These are phyloP conservation scores for Lithobius niger DNA, from an alignment of 1,140 invertebrate species.

Conservation along the genomic window DNA sequence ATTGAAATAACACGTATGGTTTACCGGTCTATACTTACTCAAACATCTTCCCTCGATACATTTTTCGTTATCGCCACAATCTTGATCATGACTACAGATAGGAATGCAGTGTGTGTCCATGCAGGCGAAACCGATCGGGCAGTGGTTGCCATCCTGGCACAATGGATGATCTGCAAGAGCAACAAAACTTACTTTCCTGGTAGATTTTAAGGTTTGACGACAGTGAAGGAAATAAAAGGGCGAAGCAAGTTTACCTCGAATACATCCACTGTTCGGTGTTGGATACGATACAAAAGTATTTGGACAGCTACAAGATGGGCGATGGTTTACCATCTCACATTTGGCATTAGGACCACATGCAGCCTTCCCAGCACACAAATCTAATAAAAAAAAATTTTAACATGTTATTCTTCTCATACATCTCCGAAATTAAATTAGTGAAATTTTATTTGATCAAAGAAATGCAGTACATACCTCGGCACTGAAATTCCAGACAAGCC, in stretches of 20 bases:
- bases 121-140: conserved; percentile 49
- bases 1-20: neutral
- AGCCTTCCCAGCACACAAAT: conserved; percentile 43
- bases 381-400: conserved; percentile 1
- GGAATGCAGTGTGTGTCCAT: conserved; percentile 51
- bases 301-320: conserved; percentile 63
- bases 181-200: too few relatives aligned
- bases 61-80: conserved; percentile 66
- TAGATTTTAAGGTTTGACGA: neutral
- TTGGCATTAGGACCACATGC: conserved; percentile 71
- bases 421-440: neutral
- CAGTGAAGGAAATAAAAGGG: neutral
- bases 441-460: neutral
- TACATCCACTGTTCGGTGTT: conserved; percentile 55
- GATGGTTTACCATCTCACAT: conserved; percentile 64
- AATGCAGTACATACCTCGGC: conserved; percentile 24
- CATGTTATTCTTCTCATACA: neutral
- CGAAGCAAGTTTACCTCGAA: conserved; percentile 39
- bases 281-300: conserved; percentile 67
- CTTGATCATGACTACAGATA: conserved; percentile 54
- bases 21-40: conserved; percentile 48
- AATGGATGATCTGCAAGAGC: conserved; percentile 7
- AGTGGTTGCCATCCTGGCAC: conserved; percentile 59
- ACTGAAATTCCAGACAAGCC: conserved; percentile 60
- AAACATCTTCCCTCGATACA: conserved; percentile 35